phyloP scores from a whole-genome alignment of 1,140 invertebrate genomes.

The Himalopsyche phryganea region DNA sequence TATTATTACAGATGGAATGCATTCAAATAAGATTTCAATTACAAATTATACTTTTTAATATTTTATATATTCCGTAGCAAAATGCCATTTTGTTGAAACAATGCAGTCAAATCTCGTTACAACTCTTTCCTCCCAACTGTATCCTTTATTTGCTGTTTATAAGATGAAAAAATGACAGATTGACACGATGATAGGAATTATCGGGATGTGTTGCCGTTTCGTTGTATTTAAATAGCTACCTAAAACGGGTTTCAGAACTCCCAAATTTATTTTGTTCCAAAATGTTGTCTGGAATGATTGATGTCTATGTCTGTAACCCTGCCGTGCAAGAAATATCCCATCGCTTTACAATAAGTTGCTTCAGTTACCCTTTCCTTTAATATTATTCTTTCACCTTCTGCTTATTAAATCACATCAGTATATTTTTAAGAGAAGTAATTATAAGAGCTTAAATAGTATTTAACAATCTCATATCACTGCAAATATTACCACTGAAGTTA shows the following conservation, averaged over 20 bases:
- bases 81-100: constrained; percentile 4
- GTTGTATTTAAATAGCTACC: neutral
- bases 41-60: constrained; percentile 11
- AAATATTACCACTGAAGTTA: neutral
- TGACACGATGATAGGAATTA: constrained; percentile 27
- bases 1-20: neutral
- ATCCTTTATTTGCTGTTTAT: constrained; percentile 2
- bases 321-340: constrained; percentile 4
- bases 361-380: constrained; percentile 2
- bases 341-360: constrained; percentile 4
- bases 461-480: neutral
- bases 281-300: constrained; percentile 27
- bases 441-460: neutral
- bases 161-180: constrained; percentile 37
- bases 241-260: constrained; percentile 15
- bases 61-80: constrained; percentile 16
- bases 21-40: neutral
- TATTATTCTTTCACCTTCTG: neutral
- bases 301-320: constrained; percentile 13
- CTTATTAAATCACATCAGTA: neutral
- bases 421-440: neutral
- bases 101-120: constrained; percentile 47
- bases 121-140: constrained; percentile 40
- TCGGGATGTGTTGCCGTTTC: neutral
- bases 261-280: constrained; percentile 22